A percentile compares a stretch with the other conserved stretches of the same genome.
Evolutionary conservation across 2,113 vertebrate species (phyloP).

Genomic region (Ranitomeya variabilis): DNA sequence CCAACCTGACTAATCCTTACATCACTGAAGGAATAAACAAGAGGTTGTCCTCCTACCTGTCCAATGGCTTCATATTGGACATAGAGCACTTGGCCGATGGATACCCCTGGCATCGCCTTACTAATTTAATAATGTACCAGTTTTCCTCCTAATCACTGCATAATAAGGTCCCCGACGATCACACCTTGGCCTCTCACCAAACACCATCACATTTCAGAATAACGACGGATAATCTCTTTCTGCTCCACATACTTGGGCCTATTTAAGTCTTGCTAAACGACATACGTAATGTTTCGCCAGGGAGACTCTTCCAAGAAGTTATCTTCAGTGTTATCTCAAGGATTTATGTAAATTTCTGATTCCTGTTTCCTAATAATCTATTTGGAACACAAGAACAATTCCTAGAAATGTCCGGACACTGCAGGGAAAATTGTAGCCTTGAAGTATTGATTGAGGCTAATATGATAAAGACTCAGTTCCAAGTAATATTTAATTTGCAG

Average conservation of each 20-base stretch:
- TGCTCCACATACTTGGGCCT: background rate
- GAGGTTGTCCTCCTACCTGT: no score
- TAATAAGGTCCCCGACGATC: background rate
- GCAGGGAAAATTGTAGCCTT: background rate
- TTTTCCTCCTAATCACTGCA: background rate
- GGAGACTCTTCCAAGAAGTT: background rate
- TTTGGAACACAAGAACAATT: slow-evolving; percentile 29
- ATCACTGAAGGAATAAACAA: background rate
- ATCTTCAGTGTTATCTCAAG: slow-evolving; percentile 6
- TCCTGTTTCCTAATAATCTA: background rate
- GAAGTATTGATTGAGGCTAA: slow-evolving; percentile 11
- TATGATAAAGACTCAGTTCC: background rate
- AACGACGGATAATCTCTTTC: background rate
- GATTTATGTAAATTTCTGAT: slow-evolving; percentile 17
- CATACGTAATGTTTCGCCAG: background rate
- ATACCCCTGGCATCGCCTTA: background rate
- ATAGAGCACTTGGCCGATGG: background rate
- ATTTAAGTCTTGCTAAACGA: background rate
- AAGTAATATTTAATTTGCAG: background rate
- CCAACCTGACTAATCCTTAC: background rate
- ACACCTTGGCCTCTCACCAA: background rate
- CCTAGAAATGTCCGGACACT: slow-evolving; percentile 26
- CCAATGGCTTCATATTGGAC: no score
- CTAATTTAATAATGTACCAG: background rate
- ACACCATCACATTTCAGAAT: background rate